Evolutionary conservation across 2,888 invertebrate species (phyloP).

Genomic region (Lepas anatifera): DNA sequence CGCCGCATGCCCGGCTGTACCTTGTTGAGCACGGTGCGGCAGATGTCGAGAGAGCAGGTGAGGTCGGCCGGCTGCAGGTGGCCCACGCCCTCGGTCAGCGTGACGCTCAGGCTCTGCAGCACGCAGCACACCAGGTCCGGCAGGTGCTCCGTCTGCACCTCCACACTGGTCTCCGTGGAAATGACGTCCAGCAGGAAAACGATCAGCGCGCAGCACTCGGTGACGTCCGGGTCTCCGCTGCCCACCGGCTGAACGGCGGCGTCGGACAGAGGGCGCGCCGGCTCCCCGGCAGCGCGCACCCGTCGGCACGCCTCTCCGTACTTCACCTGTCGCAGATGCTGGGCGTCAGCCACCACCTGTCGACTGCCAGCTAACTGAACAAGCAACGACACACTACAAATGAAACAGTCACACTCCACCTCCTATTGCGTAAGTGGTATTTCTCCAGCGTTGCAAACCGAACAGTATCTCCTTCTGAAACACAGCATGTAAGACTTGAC

Average conservation of each 20-base stretch:
- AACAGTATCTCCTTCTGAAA: too few species aligned
- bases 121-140: conserved; percentile 49
- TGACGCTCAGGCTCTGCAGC: conserved; percentile 3
- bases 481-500: too few species aligned
- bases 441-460: too few species aligned
- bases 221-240: conserved; percentile 33
- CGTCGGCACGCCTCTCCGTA: conserved; percentile 36
- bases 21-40: conserved; percentile 24
- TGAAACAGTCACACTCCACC: too few species aligned
- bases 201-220: conserved; percentile 56
- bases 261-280: neutral
- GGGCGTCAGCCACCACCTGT: too few species aligned
- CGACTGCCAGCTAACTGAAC: too few species aligned
- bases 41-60: conserved; percentile 21
- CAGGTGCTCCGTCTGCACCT: conserved; percentile 61
- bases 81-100: conserved; percentile 41
- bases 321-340: neutral
- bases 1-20: neutral
- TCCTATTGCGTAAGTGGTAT: too few species aligned
- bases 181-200: conserved; percentile 64
- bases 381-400: too few species aligned
- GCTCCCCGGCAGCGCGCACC: neutral
- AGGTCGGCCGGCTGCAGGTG: conserved; percentile 38
- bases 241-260: conserved; percentile 43
- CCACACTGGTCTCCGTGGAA: conserved; percentile 58